Evolutionary conservation across 2,888 invertebrate genomes (phyloP), one percentile per base, ranked within the genome.

Genomic region (Xestia xanthographa): DNA sequence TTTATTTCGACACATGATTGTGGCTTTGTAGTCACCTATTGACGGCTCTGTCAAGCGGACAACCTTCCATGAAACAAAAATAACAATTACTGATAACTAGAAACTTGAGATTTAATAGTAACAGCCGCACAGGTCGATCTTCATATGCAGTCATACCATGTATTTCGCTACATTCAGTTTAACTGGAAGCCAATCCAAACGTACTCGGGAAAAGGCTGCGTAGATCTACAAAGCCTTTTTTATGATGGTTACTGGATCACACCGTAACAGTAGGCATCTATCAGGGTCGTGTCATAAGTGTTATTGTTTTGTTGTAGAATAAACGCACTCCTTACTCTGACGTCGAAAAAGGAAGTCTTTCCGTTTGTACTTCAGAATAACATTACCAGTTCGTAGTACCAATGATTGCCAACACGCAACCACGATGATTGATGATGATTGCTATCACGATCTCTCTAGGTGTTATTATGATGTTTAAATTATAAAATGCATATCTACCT

Each of bases 1-100:
- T 0, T 72, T 73, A 0, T 91, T 93, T n/a, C 86, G 80, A 20
- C 92, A 90, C 41, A 84, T 84, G 4, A 95, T 82, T 12, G 77
- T 87, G 0, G 89, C 86, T 0, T 67, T 87, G 71, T 94, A 91
- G 5, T 86, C 80, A 9, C 94, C 95, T 9, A 84, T 60, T 14
- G 86, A 77, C 4, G 90, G 89, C 4, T 86, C 81, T 22, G 76
- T 60, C 5, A 95, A 66, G 9, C 90, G 88, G 5, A 93, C 65
- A 0, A 94, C 93, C 96, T 96, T 73, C 41, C 83, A 85, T 20
- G 48, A n/a, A 74, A 72, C 22, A 71, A 17, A 63, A 63, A 41
- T 41, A 26, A 41, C n/a, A n/a, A 41, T 41, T 14, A 14, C n/a
- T 62, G n/a, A 14, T n/a, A 14, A n/a, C 38, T 29, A 5, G n/a